Percentiles rank a stretch among this genome's conserved stretches.
phyloP scores from a whole-genome alignment of 2,888 invertebrate species.

The Dioctria linearis region DNA sequence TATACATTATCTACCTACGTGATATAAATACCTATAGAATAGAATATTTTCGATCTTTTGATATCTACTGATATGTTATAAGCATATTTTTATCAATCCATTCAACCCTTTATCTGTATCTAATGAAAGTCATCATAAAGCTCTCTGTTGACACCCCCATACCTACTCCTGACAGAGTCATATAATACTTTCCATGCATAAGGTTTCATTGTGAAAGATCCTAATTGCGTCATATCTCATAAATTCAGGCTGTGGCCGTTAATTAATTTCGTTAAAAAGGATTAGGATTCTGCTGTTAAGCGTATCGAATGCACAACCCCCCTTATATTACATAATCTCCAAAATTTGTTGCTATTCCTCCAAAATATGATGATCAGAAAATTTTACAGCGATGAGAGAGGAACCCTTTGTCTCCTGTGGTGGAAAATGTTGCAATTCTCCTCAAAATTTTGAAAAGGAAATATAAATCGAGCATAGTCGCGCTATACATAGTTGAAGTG shows the following conservation, averaged over 20 bases:
- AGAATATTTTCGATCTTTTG: too few relatives aligned
- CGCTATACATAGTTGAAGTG: background rate
- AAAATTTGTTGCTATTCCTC: constrained; percentile 44
- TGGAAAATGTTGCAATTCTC: background rate
- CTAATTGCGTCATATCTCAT: constrained; percentile 54
- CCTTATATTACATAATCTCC: constrained; percentile 47
- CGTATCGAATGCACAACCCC: constrained; percentile 24
- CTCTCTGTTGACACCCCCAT: too few relatives aligned
- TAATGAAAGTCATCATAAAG: too few relatives aligned
- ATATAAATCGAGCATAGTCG: constrained; percentile 33
- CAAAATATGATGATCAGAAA: constrained; percentile 48
- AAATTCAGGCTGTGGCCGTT: constrained; percentile 55
- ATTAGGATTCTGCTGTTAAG: constrained; percentile 52
- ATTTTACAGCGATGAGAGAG: background rate
- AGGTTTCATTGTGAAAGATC: too few relatives aligned
- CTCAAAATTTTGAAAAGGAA: background rate
- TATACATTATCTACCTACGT: too few relatives aligned
- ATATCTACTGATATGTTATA: too few relatives aligned
- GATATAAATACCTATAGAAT: too few relatives aligned
- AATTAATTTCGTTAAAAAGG: constrained; percentile 57
- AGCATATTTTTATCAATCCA: too few relatives aligned
- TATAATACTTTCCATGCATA: too few relatives aligned
- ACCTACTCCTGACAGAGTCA: too few relatives aligned
- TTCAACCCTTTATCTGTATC: too few relatives aligned
- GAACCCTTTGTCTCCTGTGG: background rate